Percentiles rank a stretch among this genome's conserved stretches.
These are phyloP conservation scores for Enteromius afrohamiltoni DNA, from an alignment of 2,797 vertebrate genomes.

Conservation along the genomic window DNA sequence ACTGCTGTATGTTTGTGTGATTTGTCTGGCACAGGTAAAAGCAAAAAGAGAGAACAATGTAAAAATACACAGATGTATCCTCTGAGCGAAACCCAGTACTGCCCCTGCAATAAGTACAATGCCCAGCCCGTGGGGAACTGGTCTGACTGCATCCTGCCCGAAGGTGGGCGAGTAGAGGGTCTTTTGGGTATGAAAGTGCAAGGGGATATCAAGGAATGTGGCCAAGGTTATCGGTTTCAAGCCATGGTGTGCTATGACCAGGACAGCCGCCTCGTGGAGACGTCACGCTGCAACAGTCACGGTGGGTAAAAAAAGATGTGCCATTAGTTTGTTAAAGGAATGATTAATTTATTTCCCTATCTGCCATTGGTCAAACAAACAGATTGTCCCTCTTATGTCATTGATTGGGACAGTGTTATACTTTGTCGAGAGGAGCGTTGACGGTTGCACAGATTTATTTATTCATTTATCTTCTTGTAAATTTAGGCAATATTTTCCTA, in stretches of 20 bases:
- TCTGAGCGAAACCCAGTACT: constrained; percentile 92
- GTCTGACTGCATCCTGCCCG: constrained; percentile 94
- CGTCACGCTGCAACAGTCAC: constrained; percentile 93
- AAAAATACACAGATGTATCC: constrained; percentile 91
- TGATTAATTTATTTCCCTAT: neutral
- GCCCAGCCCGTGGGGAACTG: constrained; percentile 96
- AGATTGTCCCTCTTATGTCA: neutral
- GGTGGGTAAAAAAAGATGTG: constrained; percentile 74
- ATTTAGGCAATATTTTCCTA: neutral
- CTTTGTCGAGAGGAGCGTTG: too few relatives aligned
- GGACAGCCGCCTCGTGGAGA: constrained; percentile 91
- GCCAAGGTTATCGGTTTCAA: constrained; percentile 95
- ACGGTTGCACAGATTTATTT: neutral
- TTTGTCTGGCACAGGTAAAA: constrained; percentile 83
- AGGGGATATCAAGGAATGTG: constrained; percentile 92
- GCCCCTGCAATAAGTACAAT: constrained; percentile 94
- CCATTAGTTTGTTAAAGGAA: neutral
- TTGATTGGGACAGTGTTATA: neutral
- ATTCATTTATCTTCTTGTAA: neutral
- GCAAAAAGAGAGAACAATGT: constrained; percentile 95
- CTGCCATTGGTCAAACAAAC: neutral
- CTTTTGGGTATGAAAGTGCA: constrained; percentile 88
- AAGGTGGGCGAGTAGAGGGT: constrained; percentile 83
- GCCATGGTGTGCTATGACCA: constrained; percentile 97
- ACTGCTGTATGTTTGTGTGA: constrained; percentile 30